Evolutionary conservation across 1,140 invertebrate species (phyloP), one percentile per base, ranked within the genome.

Genomic region (Drosophila ficusphila): DNA sequence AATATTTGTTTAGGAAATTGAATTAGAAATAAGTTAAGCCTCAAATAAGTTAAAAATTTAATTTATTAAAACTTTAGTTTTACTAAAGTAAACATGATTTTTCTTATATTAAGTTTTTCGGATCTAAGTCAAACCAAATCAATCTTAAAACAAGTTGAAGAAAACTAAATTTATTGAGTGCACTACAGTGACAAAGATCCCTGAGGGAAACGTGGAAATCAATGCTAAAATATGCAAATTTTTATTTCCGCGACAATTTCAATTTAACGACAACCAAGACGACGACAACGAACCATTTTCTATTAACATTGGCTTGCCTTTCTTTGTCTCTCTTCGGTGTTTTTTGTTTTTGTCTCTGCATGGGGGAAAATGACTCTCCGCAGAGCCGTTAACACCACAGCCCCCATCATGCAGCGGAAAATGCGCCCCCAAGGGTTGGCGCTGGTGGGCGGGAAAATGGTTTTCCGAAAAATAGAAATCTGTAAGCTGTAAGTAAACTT

Each of bases 211-310:
- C 6, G 21, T 36, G 6, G 39, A 89, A 89, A 89, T 89, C 85
- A 89, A 89, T 89, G 85, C 83, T 89, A 73, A 89, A 89, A 89
- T 89, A 89, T 89, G 85, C 79, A 89, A 89, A 89, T 89, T 89
- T 89, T 90, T 90, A 90, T 88, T 88, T 90, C 69, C 88, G 79
- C 88, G 88, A 88, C 88, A 81, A 90, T 90, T 90, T 90, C 88
- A 90, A 90, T 90, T 90, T 90, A 79, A 75, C 65, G 71, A 62
- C 68, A 82, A 64, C 48, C 51, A 21, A 48, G 58, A 53, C 36
- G 44, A 61, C 60, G 52, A 65, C 65, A 72, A 41, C 51, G 53
- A 61, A 46, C 64, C 76, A 69, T 88, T 88, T 88, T 81, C 77
- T 88, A 88, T 88, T 88, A 88, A 78, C 82, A 47, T 77, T 74